phyloP scores from a whole-genome alignment of 2,888 invertebrate species.

The Palloptera scutellata region DNA sequence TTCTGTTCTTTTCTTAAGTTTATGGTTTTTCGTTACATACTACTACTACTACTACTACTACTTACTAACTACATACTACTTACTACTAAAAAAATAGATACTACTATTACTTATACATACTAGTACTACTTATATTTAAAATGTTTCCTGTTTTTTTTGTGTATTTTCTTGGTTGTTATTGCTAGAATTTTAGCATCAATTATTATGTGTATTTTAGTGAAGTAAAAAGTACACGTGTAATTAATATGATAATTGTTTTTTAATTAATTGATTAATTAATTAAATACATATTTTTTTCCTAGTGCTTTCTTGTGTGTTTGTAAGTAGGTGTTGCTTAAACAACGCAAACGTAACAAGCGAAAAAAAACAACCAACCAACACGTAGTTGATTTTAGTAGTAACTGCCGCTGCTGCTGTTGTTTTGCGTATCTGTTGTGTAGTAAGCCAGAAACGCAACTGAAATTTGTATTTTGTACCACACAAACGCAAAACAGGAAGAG shows the following conservation, averaged over 20 bases:
- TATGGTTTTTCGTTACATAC: conserved; percentile 3
- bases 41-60: not conserved
- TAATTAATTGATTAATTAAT: conserved; percentile 3
- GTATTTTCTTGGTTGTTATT: not conserved
- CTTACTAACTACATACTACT: too few relatives aligned
- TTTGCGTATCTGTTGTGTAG: too few relatives aligned
- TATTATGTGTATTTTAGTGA: conserved; percentile 17
- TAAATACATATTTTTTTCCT: not conserved
- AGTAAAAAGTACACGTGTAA: conserved; percentile 7
- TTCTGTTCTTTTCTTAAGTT: conserved; percentile 18
- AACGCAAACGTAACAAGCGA: too few relatives aligned
- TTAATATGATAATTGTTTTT: conserved; percentile 7
- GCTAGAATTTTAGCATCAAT: conserved; percentile 10
- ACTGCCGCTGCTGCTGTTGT: too few relatives aligned
- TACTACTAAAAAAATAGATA: too few relatives aligned
- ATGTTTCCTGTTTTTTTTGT: conserved; percentile 12
- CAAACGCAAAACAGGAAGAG: too few relatives aligned
- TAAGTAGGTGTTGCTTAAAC: too few relatives aligned
- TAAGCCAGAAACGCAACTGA: not conserved
- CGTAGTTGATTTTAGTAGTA: too few relatives aligned
- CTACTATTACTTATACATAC: not conserved
- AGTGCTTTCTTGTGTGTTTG: too few relatives aligned
- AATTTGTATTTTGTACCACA: conserved; percentile 4
- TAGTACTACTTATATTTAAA: too few relatives aligned
- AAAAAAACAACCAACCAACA: too few relatives aligned